Evolutionary conservation across 2,797 vertebrate species (phyloP).

Genomic region (Xenentodon cancila): DNA sequence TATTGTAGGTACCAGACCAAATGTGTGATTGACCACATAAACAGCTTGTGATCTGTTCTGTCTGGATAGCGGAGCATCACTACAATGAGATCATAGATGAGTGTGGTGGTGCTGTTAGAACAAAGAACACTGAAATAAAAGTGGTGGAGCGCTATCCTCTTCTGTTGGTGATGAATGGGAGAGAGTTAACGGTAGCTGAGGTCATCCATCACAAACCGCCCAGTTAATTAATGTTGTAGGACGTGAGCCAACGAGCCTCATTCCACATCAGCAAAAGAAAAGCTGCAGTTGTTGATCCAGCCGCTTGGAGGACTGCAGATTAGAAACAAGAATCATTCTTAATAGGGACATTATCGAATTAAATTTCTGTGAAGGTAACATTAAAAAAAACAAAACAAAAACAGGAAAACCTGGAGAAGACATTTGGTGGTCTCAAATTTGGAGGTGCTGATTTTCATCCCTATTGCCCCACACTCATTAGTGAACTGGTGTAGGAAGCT

Average conservation of each 20-base stretch:
- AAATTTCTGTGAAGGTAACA: too few relatives aligned
- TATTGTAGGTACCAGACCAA: constrained; percentile 23
- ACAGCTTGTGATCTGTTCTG: constrained; percentile 26
- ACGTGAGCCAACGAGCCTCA: constrained; percentile 66
- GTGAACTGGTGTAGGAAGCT: too few relatives aligned
- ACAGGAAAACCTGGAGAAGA: constrained; percentile 5
- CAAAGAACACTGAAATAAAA: constrained; percentile 49
- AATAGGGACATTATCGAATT: constrained; percentile 13
- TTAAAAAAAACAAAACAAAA: too few relatives aligned
- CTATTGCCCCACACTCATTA: too few relatives aligned
- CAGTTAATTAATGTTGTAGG: constrained; percentile 86
- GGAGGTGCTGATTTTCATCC: too few relatives aligned
- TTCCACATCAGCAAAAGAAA: constrained; percentile 80
- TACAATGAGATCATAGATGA: constrained; percentile 32
- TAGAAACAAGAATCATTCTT: constrained; percentile 48
- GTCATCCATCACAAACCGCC: constrained; percentile 79
- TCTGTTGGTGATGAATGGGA: constrained; percentile 82
- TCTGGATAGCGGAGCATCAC: constrained; percentile 45
- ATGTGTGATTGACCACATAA: constrained; percentile 36
- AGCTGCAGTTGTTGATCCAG: constrained; percentile 42
- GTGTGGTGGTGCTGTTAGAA: constrained; percentile 38
- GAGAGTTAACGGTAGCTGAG: constrained; percentile 68
- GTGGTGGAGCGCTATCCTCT: constrained; percentile 65
- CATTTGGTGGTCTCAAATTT: too few relatives aligned
- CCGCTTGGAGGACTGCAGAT: constrained; percentile 25